Base-by-base conservation (phyloP, 2,797 vertebrate species). In the Schizopygopsis pylzovi region DNA sequence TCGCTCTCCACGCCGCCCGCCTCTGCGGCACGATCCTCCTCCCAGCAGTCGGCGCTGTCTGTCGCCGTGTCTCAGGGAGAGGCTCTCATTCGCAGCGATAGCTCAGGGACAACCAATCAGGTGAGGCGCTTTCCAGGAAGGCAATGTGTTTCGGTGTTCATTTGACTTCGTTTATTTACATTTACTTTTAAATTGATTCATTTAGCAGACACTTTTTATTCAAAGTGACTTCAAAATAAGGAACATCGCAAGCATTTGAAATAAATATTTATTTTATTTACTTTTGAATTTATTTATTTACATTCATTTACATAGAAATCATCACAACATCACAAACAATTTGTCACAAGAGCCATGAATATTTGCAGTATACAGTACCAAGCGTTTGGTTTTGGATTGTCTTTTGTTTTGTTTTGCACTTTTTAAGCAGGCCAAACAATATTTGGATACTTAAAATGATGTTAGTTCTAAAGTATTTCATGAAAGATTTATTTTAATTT, bases 51-150 rank as follows among this genome's bases (percentile, higher is more conserved):
- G 0, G 94, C 95, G 5, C 88, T 93, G 88, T 95, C 95, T 16
- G 86, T 61, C 65, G 79, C 86, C 6, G 95, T 94, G 85, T 96
- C 96, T 91, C 98, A 94, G 96, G 94, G 96, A 93, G 97, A 97
- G 22, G 91, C 93, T 61, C 92, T 94, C 89, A 96, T 91, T 90
- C 96, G 95, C 77, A 96, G 96, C 73, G 95, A 93, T 89, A 96
- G 96, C 95, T 94, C 96, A 91, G 96, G 96, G 89, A 95, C 94
- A 93, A 93, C 90, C 90, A 95, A 93, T 90, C 95, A 95, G 95
- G 95, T 96, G 70, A 70, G 72, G 37, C 0, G 9, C 25, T 68
- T 68, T 49, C 59, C 10, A 0, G 56, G 56, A 61, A 61, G n/a
- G 15, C n/a, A 1, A 11, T 16, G 67, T 37, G 70, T 82, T 82